These are phyloP conservation scores for Excalfactoria chinensis DNA, from an alignment of 2,113 vertebrate genomes.

Conservation along the genomic window DNA sequence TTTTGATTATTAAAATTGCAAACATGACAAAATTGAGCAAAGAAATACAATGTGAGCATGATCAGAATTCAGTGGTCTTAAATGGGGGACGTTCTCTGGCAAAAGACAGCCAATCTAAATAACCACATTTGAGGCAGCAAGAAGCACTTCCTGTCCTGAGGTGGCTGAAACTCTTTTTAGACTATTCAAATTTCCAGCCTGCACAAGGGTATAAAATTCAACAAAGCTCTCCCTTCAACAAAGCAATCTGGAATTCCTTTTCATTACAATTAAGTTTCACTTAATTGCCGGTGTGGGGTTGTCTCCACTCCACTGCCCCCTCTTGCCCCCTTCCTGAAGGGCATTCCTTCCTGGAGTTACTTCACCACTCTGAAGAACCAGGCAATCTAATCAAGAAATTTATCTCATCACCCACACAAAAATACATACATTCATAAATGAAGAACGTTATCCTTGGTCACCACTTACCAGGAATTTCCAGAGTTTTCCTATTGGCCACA, in stretches of 20 bases:
- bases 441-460: background rate
- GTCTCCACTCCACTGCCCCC: too few species aligned
- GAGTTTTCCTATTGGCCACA: background rate
- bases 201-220: background rate
- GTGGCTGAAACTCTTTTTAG: background rate
- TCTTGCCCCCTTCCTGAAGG: background rate
- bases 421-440: background rate
- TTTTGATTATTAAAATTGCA: background rate
- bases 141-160: background rate
- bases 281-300: background rate
- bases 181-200: background rate
- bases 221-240: background rate
- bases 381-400: background rate
- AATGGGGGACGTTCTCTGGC: background rate
- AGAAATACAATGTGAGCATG: background rate
- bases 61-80: background rate
- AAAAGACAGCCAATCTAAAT: background rate
- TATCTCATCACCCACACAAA: background rate
- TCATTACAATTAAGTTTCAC: background rate
- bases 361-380: background rate
- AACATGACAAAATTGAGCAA: background rate
- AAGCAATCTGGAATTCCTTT: background rate
- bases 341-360: background rate
- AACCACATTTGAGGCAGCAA: background rate
- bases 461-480: background rate